A percentile compares a stretch with the other conserved stretches of the same genome.
Conservation (phyloP, 2,888 invertebrate species). For the Campoplex capitator region DNA sequence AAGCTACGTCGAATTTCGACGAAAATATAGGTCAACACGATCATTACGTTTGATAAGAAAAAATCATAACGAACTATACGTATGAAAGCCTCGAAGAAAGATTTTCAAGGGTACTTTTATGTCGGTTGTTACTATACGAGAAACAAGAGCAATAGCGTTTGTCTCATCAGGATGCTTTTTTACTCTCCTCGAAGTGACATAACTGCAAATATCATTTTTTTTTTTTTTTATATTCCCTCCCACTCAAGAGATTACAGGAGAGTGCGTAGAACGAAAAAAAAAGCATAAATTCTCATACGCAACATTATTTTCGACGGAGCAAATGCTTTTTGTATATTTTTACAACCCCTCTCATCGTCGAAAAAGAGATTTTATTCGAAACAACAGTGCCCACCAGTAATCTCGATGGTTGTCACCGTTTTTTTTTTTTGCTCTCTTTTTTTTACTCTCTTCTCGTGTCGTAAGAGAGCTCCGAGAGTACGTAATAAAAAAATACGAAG, state of each 20-base stretch:
- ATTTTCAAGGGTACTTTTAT: not conserved
- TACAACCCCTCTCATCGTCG: not conserved
- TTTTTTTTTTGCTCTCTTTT: not conserved
- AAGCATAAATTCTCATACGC: not conserved
- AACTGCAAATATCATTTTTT: constrained; percentile 21
- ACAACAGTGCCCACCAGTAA: constrained; percentile 43
- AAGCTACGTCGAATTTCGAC: not conserved
- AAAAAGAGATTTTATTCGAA: constrained; percentile 46
- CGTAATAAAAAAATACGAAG: not conserved
- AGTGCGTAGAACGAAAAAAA: not conserved
- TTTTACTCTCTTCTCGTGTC: not conserved
- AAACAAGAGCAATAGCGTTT: not conserved
- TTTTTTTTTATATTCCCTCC: not conserved
- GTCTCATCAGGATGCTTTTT: not conserved
- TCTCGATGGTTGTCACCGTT: constrained; percentile 22
- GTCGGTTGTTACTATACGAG: not conserved
- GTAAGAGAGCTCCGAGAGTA: constrained; percentile 26
- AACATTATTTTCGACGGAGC: not conserved
- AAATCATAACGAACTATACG: not conserved
- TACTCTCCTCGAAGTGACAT: not conserved
- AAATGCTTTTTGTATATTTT: not conserved
- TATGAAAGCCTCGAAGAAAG: not conserved
- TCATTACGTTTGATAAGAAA: not conserved
- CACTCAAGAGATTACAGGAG: not conserved
- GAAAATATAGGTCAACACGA: not conserved